These are phyloP conservation scores for Sebastes cheni DNA, from an alignment of 2,797 vertebrate genomes.

Conservation along the genomic window DNA sequence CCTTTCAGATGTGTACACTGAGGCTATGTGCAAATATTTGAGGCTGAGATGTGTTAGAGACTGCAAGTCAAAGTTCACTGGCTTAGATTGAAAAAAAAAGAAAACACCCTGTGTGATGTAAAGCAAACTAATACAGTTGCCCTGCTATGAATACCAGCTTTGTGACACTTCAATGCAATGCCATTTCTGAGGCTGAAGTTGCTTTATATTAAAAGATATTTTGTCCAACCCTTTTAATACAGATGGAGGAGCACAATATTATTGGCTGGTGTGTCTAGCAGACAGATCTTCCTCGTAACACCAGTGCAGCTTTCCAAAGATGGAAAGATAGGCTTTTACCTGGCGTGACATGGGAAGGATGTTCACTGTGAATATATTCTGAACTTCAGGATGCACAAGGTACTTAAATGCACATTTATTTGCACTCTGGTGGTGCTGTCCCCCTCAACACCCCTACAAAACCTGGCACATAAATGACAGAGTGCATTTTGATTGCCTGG, in stretches of 20 bases:
- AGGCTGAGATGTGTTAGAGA: constrained; percentile 32
- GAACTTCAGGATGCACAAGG: neutral
- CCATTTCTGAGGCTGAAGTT: neutral
- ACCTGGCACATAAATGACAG: neutral
- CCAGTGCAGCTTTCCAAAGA: neutral
- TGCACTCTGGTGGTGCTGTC: neutral
- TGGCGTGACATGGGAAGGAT: neutral
- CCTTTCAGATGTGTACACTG: constrained; percentile 35
- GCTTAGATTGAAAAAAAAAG: neutral
- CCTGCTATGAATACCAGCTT: neutral
- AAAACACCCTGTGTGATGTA: neutral
- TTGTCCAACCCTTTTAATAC: neutral
- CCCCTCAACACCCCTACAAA: neutral
- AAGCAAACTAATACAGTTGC: neutral
- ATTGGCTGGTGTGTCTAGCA: neutral
- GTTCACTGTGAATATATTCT: neutral
- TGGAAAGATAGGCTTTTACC: neutral
- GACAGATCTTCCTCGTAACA: neutral
- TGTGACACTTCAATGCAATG: neutral
- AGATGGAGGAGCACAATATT: neutral
- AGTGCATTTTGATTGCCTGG: neutral
- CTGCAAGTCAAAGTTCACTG: constrained; percentile 19
- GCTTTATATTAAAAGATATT: neutral
- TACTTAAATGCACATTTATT: neutral
- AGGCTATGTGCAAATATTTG: constrained; percentile 40